Conservation (phyloP, 2,888 invertebrate species). For the Macropis europaea region DNA sequence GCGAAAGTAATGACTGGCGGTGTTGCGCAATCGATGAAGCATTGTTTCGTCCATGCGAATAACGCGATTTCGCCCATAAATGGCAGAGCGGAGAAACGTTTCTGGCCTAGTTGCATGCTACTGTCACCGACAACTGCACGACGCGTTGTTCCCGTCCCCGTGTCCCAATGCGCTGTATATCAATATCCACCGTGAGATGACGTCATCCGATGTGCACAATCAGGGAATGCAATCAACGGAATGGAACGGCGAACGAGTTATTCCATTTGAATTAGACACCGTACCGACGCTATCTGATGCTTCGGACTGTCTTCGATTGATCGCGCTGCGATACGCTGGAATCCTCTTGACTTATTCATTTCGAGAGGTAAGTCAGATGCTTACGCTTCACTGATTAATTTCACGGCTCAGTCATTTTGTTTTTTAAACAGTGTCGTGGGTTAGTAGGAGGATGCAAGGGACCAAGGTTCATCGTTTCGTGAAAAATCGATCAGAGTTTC, state of each 20-base stretch:
- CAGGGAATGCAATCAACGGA: neutral
- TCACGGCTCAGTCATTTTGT: too few relatives aligned
- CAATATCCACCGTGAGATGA: conserved; percentile 13
- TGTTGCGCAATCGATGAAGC: conserved; percentile 32
- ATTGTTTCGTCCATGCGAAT: conserved; percentile 22
- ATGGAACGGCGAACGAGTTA: conserved; percentile 1
- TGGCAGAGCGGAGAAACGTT: conserved; percentile 25
- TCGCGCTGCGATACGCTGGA: too few relatives aligned
- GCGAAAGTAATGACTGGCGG: conserved; percentile 25
- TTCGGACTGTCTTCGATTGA: too few relatives aligned
- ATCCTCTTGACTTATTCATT: too few relatives aligned
- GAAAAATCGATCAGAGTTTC: too few relatives aligned
- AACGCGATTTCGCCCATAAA: conserved; percentile 35
- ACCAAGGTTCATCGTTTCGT: too few relatives aligned
- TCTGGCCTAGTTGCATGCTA: conserved; percentile 30
- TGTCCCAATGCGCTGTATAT: conserved; percentile 10
- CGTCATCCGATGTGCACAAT: conserved; percentile 8
- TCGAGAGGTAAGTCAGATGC: too few relatives aligned
- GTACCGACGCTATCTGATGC: neutral
- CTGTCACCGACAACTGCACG: conserved; percentile 37
- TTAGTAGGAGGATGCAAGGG: too few relatives aligned
- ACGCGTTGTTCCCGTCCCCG: too few relatives aligned
- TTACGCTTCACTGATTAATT: too few relatives aligned
- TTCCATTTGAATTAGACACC: neutral
- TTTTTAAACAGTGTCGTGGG: too few relatives aligned